Conservation (phyloP, 2,888 invertebrate genomes). For the Tenthredo scrophulariae region DNA sequence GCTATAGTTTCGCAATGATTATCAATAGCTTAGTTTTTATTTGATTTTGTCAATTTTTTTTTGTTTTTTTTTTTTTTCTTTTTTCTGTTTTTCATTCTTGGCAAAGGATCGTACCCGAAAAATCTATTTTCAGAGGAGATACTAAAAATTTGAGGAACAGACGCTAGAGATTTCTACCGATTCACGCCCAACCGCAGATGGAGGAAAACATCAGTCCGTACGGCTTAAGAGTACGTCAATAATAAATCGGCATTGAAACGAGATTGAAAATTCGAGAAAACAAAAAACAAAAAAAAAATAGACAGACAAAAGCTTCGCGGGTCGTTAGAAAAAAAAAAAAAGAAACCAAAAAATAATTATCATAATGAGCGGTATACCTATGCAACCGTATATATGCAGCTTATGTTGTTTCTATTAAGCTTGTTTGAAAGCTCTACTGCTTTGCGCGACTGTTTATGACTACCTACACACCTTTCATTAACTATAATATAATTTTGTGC, state of each 20-base stretch:
- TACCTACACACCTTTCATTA: neutral
- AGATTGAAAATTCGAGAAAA: neutral
- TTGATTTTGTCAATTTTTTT: neutral
- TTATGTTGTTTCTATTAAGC: neutral
- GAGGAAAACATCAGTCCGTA: slow-evolving; percentile 4
- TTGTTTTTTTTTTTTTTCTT: neutral
- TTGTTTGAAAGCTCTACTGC: neutral
- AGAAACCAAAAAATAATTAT: neutral
- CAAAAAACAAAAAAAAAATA: neutral
- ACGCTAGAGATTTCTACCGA: neutral
- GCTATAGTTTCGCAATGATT: neutral
- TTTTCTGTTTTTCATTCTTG: neutral
- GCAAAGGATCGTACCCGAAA: neutral
- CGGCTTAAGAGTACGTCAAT: slow-evolving; percentile 4
- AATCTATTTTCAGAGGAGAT: neutral
- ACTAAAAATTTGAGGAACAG: neutral
- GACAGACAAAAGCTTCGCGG: neutral
- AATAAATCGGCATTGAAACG: neutral
- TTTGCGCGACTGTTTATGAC: neutral
- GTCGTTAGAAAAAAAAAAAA: neutral
- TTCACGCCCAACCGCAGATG: neutral
- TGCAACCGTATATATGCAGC: neutral
- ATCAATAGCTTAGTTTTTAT: neutral
- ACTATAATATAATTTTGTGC: neutral
- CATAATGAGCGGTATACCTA: neutral